A percentile compares a stretch with the other conserved stretches of the same genome.
These are phyloP conservation scores for Indicator maculatus DNA, from an alignment of 2,113 vertebrate genomes.

Conservation along the genomic window DNA sequence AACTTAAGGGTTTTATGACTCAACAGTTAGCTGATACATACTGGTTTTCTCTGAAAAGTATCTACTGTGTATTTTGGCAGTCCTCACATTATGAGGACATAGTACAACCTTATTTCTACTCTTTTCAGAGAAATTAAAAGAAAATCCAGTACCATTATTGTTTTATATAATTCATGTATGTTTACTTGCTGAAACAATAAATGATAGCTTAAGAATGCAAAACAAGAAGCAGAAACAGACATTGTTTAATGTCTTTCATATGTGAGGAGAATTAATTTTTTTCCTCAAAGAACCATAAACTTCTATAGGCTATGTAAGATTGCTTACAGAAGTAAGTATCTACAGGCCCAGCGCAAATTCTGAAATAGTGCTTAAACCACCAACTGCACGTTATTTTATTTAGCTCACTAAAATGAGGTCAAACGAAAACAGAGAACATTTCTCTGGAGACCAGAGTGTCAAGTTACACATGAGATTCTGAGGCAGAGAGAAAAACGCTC, in stretches of 20 bases:
- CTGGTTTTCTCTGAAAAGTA: conserved; percentile 59
- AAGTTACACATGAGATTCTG: neutral
- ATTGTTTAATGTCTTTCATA: neutral
- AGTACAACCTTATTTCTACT: conserved; percentile 6
- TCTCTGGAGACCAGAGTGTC: neutral
- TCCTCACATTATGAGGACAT: neutral
- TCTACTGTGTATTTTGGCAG: conserved; percentile 45
- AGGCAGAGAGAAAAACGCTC: neutral
- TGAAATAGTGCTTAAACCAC: neutral
- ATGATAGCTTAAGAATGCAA: neutral
- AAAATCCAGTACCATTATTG: neutral
- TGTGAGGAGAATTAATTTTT: neutral
- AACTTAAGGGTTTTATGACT: conserved; percentile 66
- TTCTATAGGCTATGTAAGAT: neutral
- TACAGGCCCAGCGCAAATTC: neutral
- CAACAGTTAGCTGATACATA: conserved; percentile 45
- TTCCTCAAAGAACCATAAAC: neutral
- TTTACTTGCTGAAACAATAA: conserved; percentile 47
- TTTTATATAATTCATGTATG: neutral
- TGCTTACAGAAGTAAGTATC: neutral
- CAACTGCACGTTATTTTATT: neutral
- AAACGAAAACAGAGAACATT: neutral
- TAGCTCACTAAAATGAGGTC: neutral
- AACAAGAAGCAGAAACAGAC: neutral
- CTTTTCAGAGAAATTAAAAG: neutral